Evolutionary conservation across 2,113 vertebrate genomes (phyloP), one percentile per base, ranked within the genome.

Genomic region (Ceyx melanurus): DNA sequence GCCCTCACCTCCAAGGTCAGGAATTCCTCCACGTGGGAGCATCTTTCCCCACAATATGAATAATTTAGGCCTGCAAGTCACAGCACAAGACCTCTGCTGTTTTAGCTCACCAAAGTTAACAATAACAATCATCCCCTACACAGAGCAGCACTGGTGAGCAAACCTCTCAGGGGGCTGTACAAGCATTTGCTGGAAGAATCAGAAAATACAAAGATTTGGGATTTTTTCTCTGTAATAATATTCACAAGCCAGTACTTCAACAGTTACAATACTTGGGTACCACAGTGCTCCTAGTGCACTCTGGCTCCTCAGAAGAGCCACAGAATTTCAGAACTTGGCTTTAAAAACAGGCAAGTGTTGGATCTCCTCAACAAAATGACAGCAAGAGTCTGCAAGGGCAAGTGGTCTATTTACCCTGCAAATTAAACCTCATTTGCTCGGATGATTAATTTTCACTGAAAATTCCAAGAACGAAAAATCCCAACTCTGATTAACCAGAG

Each of bases 401-500:
- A 86, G 64, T 48, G 65, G 64, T 61, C 64, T 82, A 50, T 89
- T 60, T 89, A 48, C 71, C 50, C 54, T 51, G 54, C 61, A 92
- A 92, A 91, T 88, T 88, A 92, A 73, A 73, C 50, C 75, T 82
- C 31, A 66, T 90, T 91, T 94, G 85, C 90, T 74, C 46, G n/a
- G 64, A 80, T 82, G 56, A 80, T 88, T 73, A 86, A 50, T 46
- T 95, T 88, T 80, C 90, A 76, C 83, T 74, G 46, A 62, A 88
- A 93, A 88, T 46, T 42, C 57, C 19, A 9, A 35, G 68, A 90
- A 83, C 50, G 91, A 88, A 65, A 56, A 82, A 51, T 73, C 56
- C 60, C 68, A 70, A 35, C 73, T 86, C 72, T 73, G 61, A 87
- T 93, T 85, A 91, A 82, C 40, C 29, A 88, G 85, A 93, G 53